A percentile compares a stretch with the other conserved stretches of the same genome.
phyloP scores from a whole-genome alignment of 2,113 vertebrate species.

The Cebus imitator region DNA sequence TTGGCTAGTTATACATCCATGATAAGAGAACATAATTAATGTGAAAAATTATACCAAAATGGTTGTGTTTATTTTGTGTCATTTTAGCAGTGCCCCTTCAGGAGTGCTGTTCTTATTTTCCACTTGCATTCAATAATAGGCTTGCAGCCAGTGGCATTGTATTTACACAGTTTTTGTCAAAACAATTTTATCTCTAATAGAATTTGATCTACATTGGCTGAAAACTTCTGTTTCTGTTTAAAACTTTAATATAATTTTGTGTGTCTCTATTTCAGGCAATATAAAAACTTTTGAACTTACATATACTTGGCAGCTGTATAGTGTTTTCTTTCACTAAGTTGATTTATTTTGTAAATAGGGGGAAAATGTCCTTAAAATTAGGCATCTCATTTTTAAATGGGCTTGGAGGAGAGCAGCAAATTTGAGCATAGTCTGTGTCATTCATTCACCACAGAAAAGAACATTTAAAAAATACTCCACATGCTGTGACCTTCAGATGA shows the following conservation, averaged over 20 bases:
- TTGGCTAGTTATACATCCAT: slow-evolving; percentile 77
- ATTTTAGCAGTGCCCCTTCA: slow-evolving; percentile 71
- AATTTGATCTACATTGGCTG: slow-evolving; percentile 76
- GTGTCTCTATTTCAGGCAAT: slow-evolving; percentile 75
- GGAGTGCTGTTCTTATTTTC: slow-evolving; percentile 70
- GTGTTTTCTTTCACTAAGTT: slow-evolving; percentile 49
- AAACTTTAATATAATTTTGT: slow-evolving; percentile 78
- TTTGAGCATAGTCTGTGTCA: not conserved
- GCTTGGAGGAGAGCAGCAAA: slow-evolving; percentile 31
- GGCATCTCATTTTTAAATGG: slow-evolving; percentile 59
- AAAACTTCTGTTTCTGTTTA: slow-evolving; percentile 80
- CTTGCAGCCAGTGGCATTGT: slow-evolving; percentile 74
- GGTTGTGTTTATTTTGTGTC: slow-evolving; percentile 76
- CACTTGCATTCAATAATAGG: slow-evolving; percentile 73
- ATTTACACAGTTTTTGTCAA: slow-evolving; percentile 80
- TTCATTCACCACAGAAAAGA: slow-evolving; percentile 31
- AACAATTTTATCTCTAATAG: slow-evolving; percentile 80
- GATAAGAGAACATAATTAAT: slow-evolving; percentile 82
- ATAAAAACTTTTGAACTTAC: slow-evolving; percentile 66
- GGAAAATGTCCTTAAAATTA: slow-evolving; percentile 63
- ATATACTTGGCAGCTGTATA: slow-evolving; percentile 56
- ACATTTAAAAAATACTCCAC: slow-evolving; percentile 53
- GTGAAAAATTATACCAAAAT: slow-evolving; percentile 77
- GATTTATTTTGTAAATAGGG: slow-evolving; percentile 64
- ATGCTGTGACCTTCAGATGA: slow-evolving; percentile 54